phyloP scores from a whole-genome alignment of 1,140 invertebrate genomes.

The Probaryconus sp. region DNA sequence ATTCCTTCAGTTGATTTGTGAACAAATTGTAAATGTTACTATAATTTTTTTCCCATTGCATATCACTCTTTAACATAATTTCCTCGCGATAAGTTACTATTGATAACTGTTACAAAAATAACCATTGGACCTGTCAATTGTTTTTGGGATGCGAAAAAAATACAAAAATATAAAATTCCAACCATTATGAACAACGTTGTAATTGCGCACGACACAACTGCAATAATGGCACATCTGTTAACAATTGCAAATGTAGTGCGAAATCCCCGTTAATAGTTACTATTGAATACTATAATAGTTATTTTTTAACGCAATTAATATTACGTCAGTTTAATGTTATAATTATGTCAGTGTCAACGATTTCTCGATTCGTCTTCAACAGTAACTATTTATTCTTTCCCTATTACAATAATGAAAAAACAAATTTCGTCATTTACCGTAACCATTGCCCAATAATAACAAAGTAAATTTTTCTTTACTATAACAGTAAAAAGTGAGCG shows the following conservation, averaged over 20 bases:
- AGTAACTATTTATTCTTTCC: no score
- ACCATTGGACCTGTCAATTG: neutral
- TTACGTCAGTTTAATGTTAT: no score
- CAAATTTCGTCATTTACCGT: slow-evolving; percentile 8
- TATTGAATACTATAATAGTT: slow-evolving; percentile 7
- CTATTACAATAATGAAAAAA: no score
- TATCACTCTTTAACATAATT: slow-evolving; percentile 24
- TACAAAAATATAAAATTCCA: slow-evolving; percentile 1
- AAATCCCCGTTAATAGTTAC: slow-evolving; percentile 1
- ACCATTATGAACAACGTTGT: slow-evolving; percentile 16
- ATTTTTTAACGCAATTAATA: no score
- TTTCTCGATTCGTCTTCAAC: slow-evolving; percentile 6
- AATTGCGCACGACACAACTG: neutral
- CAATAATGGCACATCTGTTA: slow-evolving; percentile 4
- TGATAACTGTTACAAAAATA: slow-evolving; percentile 38
- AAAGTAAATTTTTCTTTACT: slow-evolving; percentile 37
- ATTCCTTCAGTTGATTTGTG: no score
- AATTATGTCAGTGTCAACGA: no score
- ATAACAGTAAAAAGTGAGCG: slow-evolving; percentile 15
- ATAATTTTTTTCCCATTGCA: no score
- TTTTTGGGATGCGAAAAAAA: neutral
- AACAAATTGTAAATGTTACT: neutral
- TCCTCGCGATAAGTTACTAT: slow-evolving; percentile 15
- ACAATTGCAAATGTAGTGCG: slow-evolving; percentile 2
- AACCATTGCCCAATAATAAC: slow-evolving; percentile 24